Evolutionary conservation across 2,888 invertebrate genomes (phyloP), one percentile per base, ranked within the genome.

Genomic region (Cataglyphis livida): DNA sequence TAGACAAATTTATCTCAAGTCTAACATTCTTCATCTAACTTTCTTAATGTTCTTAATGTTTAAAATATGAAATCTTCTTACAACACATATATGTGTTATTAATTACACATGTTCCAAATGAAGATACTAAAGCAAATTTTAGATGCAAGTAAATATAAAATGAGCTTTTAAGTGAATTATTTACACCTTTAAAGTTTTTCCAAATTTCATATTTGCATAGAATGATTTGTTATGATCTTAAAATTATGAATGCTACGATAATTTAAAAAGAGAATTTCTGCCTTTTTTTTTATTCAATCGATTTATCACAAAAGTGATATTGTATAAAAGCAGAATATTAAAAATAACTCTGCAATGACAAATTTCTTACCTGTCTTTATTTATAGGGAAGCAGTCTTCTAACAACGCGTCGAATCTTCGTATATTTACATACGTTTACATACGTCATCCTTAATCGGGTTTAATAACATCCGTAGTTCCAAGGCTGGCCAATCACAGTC

Each of bases 321-420:
- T 5, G 6, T 25, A 61, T 54, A 70, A 10, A 73, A 41, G n/a
- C 21, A 7, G 59, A 4, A 59, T 41, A 74, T 7, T 9, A 44
- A 32, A 21, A 61, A 74, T 18, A 48, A 38, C 38, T 38, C 10
- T 38, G 38, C 25, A 61, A 73, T 28, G n/a, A 28, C 59, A 73
- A 59, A 28, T 18, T 61, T 4, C 41, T 38, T 25, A 38, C 25
- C 18, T 41, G n/a, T 51, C 15, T n/a, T 48, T 7, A n/a, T 18
- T 10, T 21, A 32, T 7, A 3, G 32, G 44, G 32, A 44, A 61
- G 10, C 21, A 9, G 15, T 1, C 1, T 74, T 5, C 61, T 61
- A 32, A 32, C 32, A 28, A 5, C 25, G 28, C 35, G 21, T 38
- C 25, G 35, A 71, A 3, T 57, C 32, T 35, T 35, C 9, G 0